Evolutionary conservation across 2,888 invertebrate species (phyloP).

Genomic region (Melipona bicolor): DNA sequence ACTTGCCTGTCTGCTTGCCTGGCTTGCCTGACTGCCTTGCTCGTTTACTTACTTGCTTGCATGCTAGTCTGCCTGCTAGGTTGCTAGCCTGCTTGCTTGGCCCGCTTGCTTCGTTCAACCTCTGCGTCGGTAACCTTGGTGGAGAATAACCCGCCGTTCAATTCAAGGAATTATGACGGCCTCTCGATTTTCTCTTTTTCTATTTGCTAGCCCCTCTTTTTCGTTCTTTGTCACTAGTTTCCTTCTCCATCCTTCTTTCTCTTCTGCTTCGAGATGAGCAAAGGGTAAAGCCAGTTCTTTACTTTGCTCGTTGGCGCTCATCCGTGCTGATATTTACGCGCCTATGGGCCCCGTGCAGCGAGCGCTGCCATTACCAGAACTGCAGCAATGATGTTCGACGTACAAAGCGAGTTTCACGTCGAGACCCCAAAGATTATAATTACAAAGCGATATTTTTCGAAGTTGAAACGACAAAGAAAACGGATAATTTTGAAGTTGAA

Average conservation of each 20-base stretch:
- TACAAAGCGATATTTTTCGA: constrained; percentile 38
- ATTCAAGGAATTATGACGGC: constrained; percentile 84
- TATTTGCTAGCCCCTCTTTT: constrained; percentile 65
- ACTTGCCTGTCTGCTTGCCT: constrained; percentile 66
- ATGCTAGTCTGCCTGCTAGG: constrained; percentile 67
- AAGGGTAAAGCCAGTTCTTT: constrained; percentile 58
- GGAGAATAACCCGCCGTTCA: constrained; percentile 83
- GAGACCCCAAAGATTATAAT: constrained; percentile 6
- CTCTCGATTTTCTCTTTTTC: constrained; percentile 76
- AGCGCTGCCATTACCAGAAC: constrained; percentile 47
- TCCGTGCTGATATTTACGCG: constrained; percentile 68
- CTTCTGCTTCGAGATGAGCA: constrained; percentile 36
- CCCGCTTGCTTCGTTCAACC: constrained; percentile 69
- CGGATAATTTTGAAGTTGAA: constrained; percentile 12
- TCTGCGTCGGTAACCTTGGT: constrained; percentile 81
- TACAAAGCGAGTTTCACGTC: constrained; percentile 23
- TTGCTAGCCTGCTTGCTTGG: constrained; percentile 55
- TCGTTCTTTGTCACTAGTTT: constrained; percentile 59
- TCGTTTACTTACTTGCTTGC: constrained; percentile 63
- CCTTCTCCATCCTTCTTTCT: constrained; percentile 57
- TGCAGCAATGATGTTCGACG: constrained; percentile 42
- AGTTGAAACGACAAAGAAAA: neutral
- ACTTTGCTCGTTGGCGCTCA: constrained; percentile 51
- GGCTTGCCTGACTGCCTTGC: constrained; percentile 65
- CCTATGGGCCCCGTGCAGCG: constrained; percentile 50